Base-by-base conservation (phyloP, 2,888 invertebrate genomes). In the Eucera pruinosa region DNA sequence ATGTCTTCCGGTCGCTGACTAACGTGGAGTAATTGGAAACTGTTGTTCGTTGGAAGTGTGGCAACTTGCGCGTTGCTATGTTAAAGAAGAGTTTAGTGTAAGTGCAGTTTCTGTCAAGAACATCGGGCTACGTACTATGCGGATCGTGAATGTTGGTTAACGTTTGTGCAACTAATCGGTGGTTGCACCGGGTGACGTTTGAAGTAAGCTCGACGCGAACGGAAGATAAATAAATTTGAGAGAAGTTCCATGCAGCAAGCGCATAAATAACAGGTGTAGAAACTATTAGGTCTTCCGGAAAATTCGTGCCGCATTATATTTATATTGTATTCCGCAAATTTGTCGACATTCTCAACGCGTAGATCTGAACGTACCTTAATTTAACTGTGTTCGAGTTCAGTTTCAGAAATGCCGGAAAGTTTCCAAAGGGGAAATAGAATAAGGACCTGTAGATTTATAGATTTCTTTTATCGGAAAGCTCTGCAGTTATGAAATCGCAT, bases 11-110 rank as follows among this genome's bases (percentile, higher is more conserved):
- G 47, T 41, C 58, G 48, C 57, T 57, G 65, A 50, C 50, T 61
- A 74, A 69, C 74, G 45, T 48, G 43, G 54, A 18, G 68, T 74
- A 77, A 74, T 74, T 74, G 77, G 60, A 60, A 74, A 74, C 68
- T 68, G 64, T 68, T 68, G 74, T 68, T 74, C 43, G 47, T 15
- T n/a, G n/a, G 61, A 57, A 73, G 67, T 47, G 62, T 33, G 66
- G 67, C 73, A 52, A 61, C 58, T 64, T 30, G 55, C 62, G 54
- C 58, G 52, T 47, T 58, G 36, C 48, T 9, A 41, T 43, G 39
- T 9, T 41, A 54, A 68, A 48, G 57, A 70, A 67, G 15, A 18
- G 20, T 13, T 41, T 2, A 11, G 36, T n/a, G 36, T 15, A 39
- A 27, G 57, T 30, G 39, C 33, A 48, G 54, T 33, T 70, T 61